phyloP scores from a whole-genome alignment of 2,113 vertebrate species.

The Spea bombifrons region DNA sequence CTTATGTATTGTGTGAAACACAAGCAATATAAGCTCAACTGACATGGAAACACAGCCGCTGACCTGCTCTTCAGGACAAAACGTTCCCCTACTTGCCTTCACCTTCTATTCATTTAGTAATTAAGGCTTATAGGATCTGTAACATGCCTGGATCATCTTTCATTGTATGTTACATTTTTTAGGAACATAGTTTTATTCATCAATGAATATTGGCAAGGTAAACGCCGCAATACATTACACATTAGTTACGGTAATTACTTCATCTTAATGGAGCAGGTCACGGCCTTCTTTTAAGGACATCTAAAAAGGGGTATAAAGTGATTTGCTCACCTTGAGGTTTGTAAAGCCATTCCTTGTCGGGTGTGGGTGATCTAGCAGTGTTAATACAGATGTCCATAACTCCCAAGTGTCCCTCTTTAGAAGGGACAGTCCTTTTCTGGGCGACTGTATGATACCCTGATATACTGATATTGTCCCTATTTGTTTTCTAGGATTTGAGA shows the following conservation, averaged over 20 bases:
- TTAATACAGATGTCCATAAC: too few relatives aligned
- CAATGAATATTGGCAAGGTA: neutral
- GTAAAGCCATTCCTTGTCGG: too few relatives aligned
- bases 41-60: neutral
- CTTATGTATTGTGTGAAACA: neutral
- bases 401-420: too few relatives aligned
- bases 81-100: slow-evolving; percentile 2
- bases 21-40: neutral
- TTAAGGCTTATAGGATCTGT: neutral
- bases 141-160: slow-evolving; percentile 2
- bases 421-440: too few relatives aligned
- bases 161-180: neutral
- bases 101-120: neutral
- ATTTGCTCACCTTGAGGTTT: too few relatives aligned
- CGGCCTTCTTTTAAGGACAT: neutral
- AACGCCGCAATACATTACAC: neutral
- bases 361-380: too few relatives aligned
- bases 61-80: neutral
- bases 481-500: too few relatives aligned
- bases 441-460: too few relatives aligned
- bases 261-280: neutral
- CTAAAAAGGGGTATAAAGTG: too few relatives aligned
- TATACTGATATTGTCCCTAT: too few relatives aligned
- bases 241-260: neutral
- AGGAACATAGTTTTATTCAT: neutral